These are phyloP conservation scores for Halesus radiatus DNA, from an alignment of 1,140 invertebrate species.

Conservation along the genomic window DNA sequence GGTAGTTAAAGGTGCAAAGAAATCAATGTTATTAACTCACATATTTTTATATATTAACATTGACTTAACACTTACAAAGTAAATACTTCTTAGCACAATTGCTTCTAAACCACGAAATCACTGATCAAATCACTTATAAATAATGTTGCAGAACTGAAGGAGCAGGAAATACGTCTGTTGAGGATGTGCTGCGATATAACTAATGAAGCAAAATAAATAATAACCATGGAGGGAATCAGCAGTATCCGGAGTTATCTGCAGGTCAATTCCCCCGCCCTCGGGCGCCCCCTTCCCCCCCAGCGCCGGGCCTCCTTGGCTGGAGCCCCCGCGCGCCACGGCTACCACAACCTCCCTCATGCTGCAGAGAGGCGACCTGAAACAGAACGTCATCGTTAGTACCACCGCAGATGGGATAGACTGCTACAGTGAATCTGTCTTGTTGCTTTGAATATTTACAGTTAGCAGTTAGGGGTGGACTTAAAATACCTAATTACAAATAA, in stretches of 20 bases:
- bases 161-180: not conserved
- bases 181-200: not conserved
- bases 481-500: too few relatives aligned
- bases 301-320: not conserved
- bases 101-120: conserved; percentile 6
- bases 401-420: too few relatives aligned
- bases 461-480: too few relatives aligned
- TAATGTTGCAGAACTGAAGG: not conserved
- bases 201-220: conserved; percentile 12
- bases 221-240: not conserved
- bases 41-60: too few relatives aligned
- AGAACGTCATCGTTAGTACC: not conserved
- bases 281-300: not conserved
- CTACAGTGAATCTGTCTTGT: too few relatives aligned
- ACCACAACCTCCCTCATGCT: not conserved
- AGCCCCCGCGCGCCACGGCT: not conserved
- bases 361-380: not conserved
- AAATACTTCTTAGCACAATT: not conserved
- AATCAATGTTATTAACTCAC: too few relatives aligned
- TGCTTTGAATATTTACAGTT: too few relatives aligned
- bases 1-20: too few relatives aligned
- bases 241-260: conserved; percentile 4
- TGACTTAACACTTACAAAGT: not conserved
- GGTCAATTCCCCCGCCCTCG: not conserved
- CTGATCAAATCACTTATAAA: not conserved